Base-by-base conservation (phyloP, 53 echinoderm and acorn worm species). In the Echinarachnius parma region DNA sequence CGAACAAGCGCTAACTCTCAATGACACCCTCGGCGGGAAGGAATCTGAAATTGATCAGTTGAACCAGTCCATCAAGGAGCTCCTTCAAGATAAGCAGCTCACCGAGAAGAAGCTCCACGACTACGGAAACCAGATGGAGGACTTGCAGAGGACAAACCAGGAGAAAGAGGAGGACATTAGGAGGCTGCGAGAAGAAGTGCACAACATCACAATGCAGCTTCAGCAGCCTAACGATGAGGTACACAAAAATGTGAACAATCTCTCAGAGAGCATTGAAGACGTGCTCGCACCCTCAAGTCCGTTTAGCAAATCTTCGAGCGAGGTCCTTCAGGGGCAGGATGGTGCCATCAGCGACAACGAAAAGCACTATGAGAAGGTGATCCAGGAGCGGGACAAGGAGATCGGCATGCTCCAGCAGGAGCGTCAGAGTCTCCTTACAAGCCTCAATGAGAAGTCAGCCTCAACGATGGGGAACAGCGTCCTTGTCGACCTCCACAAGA, bases 311-410 rank as follows among this genome's bases (percentile, higher is more conserved):
- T 56, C 56, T 15, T 28, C 57, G 2, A 72, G 34, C 5, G 57
- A 29, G 36, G 57, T 72, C 26, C 46, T 72, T 28, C 74, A 72
- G 55, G 74, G 74, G 4, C 74, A 72, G 30, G 74, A 72, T 57
- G 74, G 57, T 35, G 67, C 92, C 36, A 87, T 93, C 58, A 93
- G 87, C 53, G 96, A 95, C 54, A 84, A 87, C 4, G 89, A 95
- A 48, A 90, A 95, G 44, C 90, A 95, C 37, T 81, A 87, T 70
- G 90, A 87, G 66, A 87, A 95, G 54, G 80, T 81, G 36, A 64
- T 91, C 21, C 87, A 87, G 64, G 90, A 91, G 35, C 75, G 82
- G 24, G 96, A 95, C 27, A 78, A 78, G 45, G 96, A 95, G 58
- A 87, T 91, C 28, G 26, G 30, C 4, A 61, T 76, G 30, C 57